phyloP scores from a whole-genome alignment of 2,888 invertebrate genomes.

The Metellina segmentata region DNA sequence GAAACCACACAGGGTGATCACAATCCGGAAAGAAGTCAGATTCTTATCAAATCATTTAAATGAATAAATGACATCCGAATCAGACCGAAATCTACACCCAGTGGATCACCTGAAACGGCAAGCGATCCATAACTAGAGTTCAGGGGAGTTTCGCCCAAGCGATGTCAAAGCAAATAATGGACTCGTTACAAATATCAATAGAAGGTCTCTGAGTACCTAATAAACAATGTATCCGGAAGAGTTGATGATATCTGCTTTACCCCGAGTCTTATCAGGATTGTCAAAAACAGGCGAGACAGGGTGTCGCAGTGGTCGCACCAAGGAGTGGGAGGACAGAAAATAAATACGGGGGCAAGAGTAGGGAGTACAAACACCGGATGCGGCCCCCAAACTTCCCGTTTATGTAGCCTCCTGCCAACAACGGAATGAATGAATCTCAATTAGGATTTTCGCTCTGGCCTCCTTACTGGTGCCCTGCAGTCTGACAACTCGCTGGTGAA shows the following conservation, averaged over 20 bases:
- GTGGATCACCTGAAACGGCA: not conserved
- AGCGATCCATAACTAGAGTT: not conserved
- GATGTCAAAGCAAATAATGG: not conserved
- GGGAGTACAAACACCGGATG: slow-evolving; percentile 10
- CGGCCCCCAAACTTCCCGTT: not conserved
- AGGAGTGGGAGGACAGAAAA: slow-evolving; percentile 3
- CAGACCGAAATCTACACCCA: not conserved
- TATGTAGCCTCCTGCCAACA: not conserved
- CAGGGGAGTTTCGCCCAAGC: not conserved
- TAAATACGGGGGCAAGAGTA: not conserved
- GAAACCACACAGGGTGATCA: too few relatives aligned
- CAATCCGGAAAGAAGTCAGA: not conserved
- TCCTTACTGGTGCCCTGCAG: not conserved
- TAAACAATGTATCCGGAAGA: not conserved
- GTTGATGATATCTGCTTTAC: not conserved
- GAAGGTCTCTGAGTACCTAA: not conserved
- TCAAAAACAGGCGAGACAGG: not conserved
- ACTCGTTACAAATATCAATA: not conserved
- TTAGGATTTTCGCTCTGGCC: not conserved
- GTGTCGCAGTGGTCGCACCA: not conserved
- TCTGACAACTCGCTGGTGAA: not conserved
- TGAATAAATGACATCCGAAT: not conserved
- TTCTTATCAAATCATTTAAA: not conserved
- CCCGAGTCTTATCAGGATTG: not conserved
- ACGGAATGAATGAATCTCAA: not conserved